phyloP scores from a whole-genome alignment of 2,113 vertebrate species.

The Scalopus aquaticus region DNA sequence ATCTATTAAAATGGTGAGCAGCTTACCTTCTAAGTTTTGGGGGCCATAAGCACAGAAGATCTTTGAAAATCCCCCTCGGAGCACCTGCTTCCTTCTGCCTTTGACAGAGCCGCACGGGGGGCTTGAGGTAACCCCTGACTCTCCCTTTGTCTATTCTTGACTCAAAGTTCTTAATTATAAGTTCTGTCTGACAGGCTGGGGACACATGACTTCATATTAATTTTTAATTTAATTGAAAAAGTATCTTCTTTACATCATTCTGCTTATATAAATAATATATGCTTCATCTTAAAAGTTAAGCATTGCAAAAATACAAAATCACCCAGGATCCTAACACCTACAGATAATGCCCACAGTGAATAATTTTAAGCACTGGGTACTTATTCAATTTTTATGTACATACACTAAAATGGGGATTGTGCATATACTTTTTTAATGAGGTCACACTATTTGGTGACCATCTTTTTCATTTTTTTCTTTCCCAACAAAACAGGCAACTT shows the following conservation, averaged over 20 bases:
- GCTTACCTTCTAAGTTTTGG: neutral
- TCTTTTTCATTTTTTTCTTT: neutral
- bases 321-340: neutral
- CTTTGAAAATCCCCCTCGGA: neutral
- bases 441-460: neutral
- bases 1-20: neutral
- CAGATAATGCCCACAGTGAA: neutral
- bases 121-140: neutral
- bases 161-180: neutral
- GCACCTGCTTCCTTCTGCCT: neutral
- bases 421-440: slow-evolving; percentile 1
- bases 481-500: neutral
- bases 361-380: neutral
- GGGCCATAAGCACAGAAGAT: neutral
- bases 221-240: slow-evolving; percentile 46
- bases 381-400: neutral
- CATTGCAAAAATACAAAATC: neutral
- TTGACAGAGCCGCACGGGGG: too few relatives aligned
- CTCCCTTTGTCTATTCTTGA: neutral
- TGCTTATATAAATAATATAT: slow-evolving; percentile 23
- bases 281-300: slow-evolving; percentile 44
- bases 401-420: neutral
- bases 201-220: slow-evolving; percentile 15
- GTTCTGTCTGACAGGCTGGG: neutral
- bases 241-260: neutral